These are phyloP conservation scores for Netelia virgata DNA, from an alignment of 2,888 invertebrate genomes.

Conservation along the genomic window DNA sequence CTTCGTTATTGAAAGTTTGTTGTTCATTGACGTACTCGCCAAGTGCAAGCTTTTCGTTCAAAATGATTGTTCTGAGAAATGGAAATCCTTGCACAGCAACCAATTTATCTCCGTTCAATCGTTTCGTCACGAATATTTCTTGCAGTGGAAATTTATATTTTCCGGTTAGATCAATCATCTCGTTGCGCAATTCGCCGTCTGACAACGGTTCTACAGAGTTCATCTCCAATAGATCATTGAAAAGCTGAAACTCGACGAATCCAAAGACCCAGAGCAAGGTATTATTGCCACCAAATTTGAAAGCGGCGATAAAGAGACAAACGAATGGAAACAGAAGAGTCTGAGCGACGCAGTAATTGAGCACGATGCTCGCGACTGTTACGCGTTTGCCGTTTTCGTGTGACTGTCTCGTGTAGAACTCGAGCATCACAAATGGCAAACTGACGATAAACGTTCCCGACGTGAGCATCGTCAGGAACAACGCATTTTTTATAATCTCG, in stretches of 20 bases:
- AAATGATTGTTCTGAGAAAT: slow-evolving; percentile 25
- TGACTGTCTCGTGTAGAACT: slow-evolving; percentile 29
- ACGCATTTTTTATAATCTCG: slow-evolving; percentile 59
- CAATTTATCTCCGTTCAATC: slow-evolving; percentile 4
- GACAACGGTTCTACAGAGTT: slow-evolving; percentile 31
- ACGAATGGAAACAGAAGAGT: slow-evolving; percentile 63
- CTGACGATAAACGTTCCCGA: slow-evolving; percentile 52
- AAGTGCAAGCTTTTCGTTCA: slow-evolving; percentile 50
- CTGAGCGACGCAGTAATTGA: slow-evolving; percentile 58
- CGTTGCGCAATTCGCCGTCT: slow-evolving; percentile 34
- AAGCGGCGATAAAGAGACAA: slow-evolving; percentile 56
- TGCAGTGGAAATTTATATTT: slow-evolving; percentile 55
- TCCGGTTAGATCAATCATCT: slow-evolving; percentile 25
- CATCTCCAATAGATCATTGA: slow-evolving; percentile 47
- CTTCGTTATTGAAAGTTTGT: slow-evolving; percentile 31
- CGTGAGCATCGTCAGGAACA: slow-evolving; percentile 60
- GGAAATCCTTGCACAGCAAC: slow-evolving; percentile 53
- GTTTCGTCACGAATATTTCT: slow-evolving; percentile 44
- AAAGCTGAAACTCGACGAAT: slow-evolving; percentile 59
- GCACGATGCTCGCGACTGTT: slow-evolving; percentile 37
- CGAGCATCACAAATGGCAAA: slow-evolving; percentile 57
- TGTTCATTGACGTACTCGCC: slow-evolving; percentile 20
- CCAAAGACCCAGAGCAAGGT: slow-evolving; percentile 58
- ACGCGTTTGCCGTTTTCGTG: slow-evolving; percentile 19
- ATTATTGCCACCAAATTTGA: slow-evolving; percentile 57